Evolutionary conservation across 2,797 vertebrate species (phyloP).

Genomic region (Hozukius guyotensis): DNA sequence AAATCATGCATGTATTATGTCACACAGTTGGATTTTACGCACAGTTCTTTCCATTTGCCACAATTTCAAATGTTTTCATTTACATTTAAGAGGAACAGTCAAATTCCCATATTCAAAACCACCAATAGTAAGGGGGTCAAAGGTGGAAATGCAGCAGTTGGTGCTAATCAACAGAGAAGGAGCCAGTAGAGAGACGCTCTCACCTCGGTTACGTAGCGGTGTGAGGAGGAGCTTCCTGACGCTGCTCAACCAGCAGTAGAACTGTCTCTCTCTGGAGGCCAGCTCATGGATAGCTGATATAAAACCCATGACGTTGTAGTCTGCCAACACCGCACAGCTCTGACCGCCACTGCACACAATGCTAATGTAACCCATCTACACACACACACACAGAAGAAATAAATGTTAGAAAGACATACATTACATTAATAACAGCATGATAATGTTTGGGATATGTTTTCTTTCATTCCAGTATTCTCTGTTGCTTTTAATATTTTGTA

Average conservation of each 20-base stretch:
- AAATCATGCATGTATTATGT: not conserved
- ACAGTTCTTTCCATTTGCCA: not conserved
- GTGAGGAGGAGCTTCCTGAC: constrained; percentile 88
- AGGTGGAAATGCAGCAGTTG: not conserved
- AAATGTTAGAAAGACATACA: not conserved
- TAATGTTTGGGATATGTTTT: not conserved
- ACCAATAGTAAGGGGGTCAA: not conserved
- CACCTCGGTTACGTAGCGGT: constrained; percentile 80
- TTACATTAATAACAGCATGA: too few relatives aligned
- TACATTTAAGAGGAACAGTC: not conserved
- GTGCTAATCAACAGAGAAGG: not conserved
- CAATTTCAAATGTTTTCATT: not conserved
- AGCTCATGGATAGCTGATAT: constrained; percentile 93
- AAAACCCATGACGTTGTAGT: constrained; percentile 93
- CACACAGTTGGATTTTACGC: not conserved
- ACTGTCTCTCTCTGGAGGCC: constrained; percentile 90
- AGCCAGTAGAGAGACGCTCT: not conserved
- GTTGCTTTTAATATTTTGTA: not conserved
- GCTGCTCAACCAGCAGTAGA: constrained; percentile 88
- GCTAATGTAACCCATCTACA: constrained; percentile 92
- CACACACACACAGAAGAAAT: constrained; percentile 15
- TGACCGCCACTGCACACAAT: constrained; percentile 89
- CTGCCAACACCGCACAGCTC: constrained; percentile 86
- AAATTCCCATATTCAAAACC: not conserved
- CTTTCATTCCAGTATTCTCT: not conserved